These are phyloP conservation scores for Rambutsinella grinnellia DNA, from an alignment of 2,888 invertebrate species.

Conservation along the genomic window DNA sequence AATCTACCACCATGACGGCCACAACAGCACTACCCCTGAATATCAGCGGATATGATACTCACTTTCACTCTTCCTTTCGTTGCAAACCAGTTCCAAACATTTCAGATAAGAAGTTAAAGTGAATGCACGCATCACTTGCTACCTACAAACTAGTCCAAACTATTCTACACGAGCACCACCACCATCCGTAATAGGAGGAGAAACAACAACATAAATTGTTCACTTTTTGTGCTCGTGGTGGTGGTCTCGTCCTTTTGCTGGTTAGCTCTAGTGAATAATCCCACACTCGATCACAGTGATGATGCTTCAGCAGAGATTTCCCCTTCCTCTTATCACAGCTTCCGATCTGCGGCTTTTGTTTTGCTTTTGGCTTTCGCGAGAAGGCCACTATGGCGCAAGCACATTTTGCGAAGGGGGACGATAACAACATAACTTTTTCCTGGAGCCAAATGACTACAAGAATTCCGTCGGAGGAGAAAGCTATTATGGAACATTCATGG, in stretches of 20 bases:
- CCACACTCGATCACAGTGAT: conserved; percentile 3
- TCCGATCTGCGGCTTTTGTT: conserved; percentile 30
- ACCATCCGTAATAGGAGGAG: too few species aligned
- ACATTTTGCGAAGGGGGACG: too few species aligned
- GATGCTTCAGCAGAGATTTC: conserved; percentile 12
- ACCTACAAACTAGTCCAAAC: too few species aligned
- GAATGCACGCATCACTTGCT: neutral
- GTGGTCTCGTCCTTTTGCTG: neutral
- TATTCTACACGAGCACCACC: too few species aligned
- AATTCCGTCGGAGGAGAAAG: neutral
- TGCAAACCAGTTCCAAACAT: neutral
- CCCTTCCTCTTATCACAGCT: conserved; percentile 5
- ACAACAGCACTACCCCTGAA: neutral
- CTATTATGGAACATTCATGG: too few species aligned
- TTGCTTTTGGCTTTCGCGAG: conserved; percentile 2
- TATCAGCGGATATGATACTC: neutral
- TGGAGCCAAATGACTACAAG: too few species aligned
- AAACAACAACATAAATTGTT: neutral
- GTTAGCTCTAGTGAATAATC: neutral
- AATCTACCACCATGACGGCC: neutral
- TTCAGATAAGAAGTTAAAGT: neutral
- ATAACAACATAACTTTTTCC: too few species aligned
- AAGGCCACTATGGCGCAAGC: too few species aligned
- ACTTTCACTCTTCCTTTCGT: neutral
- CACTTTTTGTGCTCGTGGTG: neutral